A percentile compares a stretch with the other conserved stretches of the same genome.
Evolutionary conservation across 2,888 invertebrate genomes (phyloP).

Genomic region (Limnephilus lunatus): DNA sequence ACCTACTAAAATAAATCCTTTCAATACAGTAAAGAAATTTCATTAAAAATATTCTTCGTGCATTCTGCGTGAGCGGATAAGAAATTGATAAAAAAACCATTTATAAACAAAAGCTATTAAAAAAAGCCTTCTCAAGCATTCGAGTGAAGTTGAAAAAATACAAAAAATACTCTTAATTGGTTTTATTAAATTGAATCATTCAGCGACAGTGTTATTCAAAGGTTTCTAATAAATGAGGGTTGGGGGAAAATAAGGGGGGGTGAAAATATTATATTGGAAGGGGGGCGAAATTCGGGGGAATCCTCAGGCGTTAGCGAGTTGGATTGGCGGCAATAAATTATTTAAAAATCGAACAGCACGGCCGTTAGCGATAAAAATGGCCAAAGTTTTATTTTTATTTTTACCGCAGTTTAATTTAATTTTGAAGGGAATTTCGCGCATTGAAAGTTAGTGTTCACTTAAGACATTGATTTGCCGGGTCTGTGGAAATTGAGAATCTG

Average conservation of each 20-base stretch:
- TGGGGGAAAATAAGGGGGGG: neutral
- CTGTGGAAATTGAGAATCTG: too few species aligned
- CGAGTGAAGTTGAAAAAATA: neutral
- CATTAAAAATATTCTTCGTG: too few species aligned
- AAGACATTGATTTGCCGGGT: neutral
- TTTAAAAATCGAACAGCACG: constrained; percentile 3
- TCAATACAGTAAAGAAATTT: too few species aligned
- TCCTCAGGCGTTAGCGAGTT: neutral
- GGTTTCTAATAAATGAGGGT: neutral
- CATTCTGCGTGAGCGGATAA: too few species aligned
- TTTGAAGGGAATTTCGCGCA: neutral
- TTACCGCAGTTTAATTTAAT: constrained; percentile 4
- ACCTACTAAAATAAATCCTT: too few species aligned
- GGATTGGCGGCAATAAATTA: constrained; percentile 25
- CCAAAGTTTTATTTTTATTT: neutral
- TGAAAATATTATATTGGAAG: too few species aligned
- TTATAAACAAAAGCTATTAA: neutral
- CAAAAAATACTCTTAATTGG: neutral
- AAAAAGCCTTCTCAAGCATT: neutral
- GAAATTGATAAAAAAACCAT: too few species aligned
- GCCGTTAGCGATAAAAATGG: constrained; percentile 21
- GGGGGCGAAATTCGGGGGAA: neutral
- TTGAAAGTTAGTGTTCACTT: constrained; percentile 24
- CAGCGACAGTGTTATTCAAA: neutral
- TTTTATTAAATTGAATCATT: neutral